A percentile compares a stretch with the other conserved stretches of the same genome.
Evolutionary conservation across 2,797 vertebrate genomes (phyloP).

Genomic region (Morelia viridis): DNA sequence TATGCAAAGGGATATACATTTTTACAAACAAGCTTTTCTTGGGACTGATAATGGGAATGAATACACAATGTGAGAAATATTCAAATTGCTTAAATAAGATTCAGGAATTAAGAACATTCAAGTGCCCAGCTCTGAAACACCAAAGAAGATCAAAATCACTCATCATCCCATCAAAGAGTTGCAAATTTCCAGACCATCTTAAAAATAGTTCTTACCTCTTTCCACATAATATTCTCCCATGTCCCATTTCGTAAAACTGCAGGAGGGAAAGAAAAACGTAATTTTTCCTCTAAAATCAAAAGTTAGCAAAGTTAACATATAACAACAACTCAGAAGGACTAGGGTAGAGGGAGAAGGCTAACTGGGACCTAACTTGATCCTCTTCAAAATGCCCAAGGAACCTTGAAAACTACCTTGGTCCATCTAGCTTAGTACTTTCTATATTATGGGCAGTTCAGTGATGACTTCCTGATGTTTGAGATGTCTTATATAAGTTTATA

Average conservation of each 20-base stretch:
- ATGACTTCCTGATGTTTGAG: neutral
- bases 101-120: neutral
- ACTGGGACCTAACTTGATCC: neutral
- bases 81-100: neutral
- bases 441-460: neutral
- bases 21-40: neutral
- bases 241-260: slow-evolving; percentile 91
- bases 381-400: neutral
- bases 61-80: neutral
- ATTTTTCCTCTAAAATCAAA: neutral
- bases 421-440: neutral
- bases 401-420: neutral
- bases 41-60: neutral
- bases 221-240: slow-evolving; percentile 97
- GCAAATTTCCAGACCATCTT: neutral
- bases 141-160: neutral
- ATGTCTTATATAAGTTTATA: neutral
- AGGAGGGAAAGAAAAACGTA: slow-evolving; percentile 10
- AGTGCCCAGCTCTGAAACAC: neutral
- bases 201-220: slow-evolving; percentile 83
- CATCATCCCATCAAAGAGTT: neutral
- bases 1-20: neutral
- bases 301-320: neutral
- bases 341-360: neutral
- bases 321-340: neutral